These are phyloP conservation scores for Drosophila subquinaria DNA, from an alignment of 2,888 invertebrate genomes.

Conservation along the genomic window DNA sequence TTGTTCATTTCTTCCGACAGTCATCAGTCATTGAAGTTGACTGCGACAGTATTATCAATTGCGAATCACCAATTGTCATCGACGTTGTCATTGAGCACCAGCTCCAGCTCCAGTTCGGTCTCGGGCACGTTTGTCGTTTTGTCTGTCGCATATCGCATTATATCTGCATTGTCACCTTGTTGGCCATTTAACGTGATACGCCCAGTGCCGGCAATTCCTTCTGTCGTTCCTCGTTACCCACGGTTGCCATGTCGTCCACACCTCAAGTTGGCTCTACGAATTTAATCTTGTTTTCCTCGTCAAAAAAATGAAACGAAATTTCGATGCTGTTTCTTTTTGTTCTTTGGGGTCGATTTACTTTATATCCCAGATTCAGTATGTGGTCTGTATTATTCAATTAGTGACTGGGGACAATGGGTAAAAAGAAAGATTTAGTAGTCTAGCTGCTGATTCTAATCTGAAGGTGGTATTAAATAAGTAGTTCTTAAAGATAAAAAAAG, in stretches of 20 bases:
- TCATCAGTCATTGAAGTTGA: conserved; percentile 60
- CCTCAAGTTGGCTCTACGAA: conserved; percentile 38
- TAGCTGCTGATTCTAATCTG: background rate
- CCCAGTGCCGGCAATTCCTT: conserved; percentile 36
- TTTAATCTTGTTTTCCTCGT: conserved; percentile 47
- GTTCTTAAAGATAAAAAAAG: too few species aligned
- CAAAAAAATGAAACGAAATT: conserved; percentile 8
- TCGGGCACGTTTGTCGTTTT: conserved; percentile 61
- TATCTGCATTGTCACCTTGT: conserved; percentile 83
- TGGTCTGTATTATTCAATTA: conserved; percentile 46
- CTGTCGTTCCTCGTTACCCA: background rate
- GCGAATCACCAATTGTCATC: conserved; percentile 61
- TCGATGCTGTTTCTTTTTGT: conserved; percentile 3
- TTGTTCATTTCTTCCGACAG: conserved; percentile 17
- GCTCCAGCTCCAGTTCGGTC: background rate
- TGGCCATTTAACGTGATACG: conserved; percentile 70
- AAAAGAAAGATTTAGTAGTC: background rate
- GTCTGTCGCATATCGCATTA: conserved; percentile 71
- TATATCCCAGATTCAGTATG: background rate
- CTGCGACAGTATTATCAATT: conserved; percentile 67
- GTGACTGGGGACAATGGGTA: conserved; percentile 28
- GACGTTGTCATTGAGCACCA: conserved; percentile 39
- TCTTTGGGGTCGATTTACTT: conserved; percentile 23
- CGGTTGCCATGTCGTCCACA: conserved; percentile 24
- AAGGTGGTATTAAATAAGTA: too few species aligned